Evolutionary conservation across 2,888 invertebrate genomes (phyloP), one percentile per base, ranked within the genome.

Genomic region (Nomada hirtipes): DNA sequence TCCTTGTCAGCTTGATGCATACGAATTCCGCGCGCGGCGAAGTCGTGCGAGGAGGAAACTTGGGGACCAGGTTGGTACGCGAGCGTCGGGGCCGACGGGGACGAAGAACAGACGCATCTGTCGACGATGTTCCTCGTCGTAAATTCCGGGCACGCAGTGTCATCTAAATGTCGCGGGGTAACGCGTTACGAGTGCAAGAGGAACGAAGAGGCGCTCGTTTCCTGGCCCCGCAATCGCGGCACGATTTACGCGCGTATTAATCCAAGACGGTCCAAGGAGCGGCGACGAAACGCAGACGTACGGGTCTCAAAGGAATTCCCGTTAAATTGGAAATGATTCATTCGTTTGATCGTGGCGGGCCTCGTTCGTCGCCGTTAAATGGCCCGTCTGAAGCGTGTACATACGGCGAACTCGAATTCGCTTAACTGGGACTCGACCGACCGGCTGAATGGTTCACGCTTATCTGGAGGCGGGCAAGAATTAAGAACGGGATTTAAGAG

Each of bases 241-340:
- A 76, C 87, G 89, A 88, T 88, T 88, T 88, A 88, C 75, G 18
- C 52, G 9, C 63, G 76, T 76, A 85, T 88, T 88, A 88, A 88
- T 83, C 76, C 61, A 61, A 64, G 64, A 71, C 64, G 44, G 64
- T 18, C n/a, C 61, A 61, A 50, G 60, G 7, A 4, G 2, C 47
- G 50, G 69, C 74, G 74, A 53, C 60, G 65, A 75, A 67, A 60
- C 61, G 55, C 44, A 75, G 61, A 61, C 55, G 55, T 20, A 61
- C 53, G 29, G 57, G 50, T 59, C 73, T 79, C 73, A 63, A 69
- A 60, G 63, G 72, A 50, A 68, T 68, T 76, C 68, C 59, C 55
- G 26, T 63, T 68, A 76, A 72, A 68, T 68, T 76, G 59, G 73
- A 77, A 67, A 70, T 77, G 73, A 77, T 77, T 77, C 70, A 82